Percentiles rank a stretch among this genome's conserved stretches.
Evolutionary conservation across 2,113 vertebrate species (phyloP).

Genomic region (Stomatorhinus ivindoensis): DNA sequence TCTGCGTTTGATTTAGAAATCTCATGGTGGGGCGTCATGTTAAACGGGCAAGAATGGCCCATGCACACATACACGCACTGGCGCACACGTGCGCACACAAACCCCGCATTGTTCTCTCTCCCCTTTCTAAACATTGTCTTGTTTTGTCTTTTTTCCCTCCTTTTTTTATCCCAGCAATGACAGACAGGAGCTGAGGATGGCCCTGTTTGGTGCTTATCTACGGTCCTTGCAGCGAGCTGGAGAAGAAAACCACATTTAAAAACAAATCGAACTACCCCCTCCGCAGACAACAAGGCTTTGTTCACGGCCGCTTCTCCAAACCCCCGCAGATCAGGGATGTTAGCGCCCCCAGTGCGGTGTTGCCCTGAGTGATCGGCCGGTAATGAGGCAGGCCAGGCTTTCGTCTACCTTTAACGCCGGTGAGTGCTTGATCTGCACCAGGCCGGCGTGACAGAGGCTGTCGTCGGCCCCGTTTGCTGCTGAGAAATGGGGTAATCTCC

Average conservation of each 20-base stretch:
- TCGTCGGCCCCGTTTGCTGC: neutral
- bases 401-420: neutral
- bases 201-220: neutral
- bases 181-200: neutral
- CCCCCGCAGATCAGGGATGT: neutral
- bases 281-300: constrained; percentile 8
- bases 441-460: neutral
- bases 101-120: neutral
- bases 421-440: constrained; percentile 7
- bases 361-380: neutral
- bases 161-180: neutral
- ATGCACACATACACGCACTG: neutral
- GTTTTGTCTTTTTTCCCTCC: neutral
- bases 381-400: neutral
- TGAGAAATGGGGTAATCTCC: constrained; percentile 7
- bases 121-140: neutral
- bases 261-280: neutral
- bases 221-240: neutral
- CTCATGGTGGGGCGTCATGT: neutral
- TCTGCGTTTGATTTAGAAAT: neutral
- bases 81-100: neutral
- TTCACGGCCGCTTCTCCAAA: neutral
- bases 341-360: neutral
- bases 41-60: neutral
- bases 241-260: constrained; percentile 3